phyloP scores from a whole-genome alignment of 2,113 vertebrate genomes.

The Gasterosteus aculeatus region DNA sequence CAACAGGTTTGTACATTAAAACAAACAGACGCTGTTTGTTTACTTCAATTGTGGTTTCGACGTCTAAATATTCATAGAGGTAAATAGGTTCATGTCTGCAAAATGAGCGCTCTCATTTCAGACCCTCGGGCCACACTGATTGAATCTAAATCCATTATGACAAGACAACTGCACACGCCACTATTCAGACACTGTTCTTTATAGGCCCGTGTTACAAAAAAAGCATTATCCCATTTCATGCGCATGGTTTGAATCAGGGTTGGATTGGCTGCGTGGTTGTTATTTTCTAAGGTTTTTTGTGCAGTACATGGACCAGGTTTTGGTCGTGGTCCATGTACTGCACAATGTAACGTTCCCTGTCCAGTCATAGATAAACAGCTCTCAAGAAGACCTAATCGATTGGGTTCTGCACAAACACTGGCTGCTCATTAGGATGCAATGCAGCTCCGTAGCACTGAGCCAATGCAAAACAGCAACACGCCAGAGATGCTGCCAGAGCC shows the following conservation, averaged over 20 bases:
- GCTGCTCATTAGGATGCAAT: constrained; percentile 28
- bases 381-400: constrained; percentile 28
- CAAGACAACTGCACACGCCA: constrained; percentile 42
- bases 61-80: constrained; percentile 39
- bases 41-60: constrained; percentile 31
- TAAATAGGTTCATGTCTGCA: constrained; percentile 24
- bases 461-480: constrained; percentile 9
- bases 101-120: constrained; percentile 39
- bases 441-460: not conserved
- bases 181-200: constrained; percentile 31
- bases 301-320: not conserved
- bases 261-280: constrained; percentile 40
- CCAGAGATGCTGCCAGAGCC: constrained; percentile 20
- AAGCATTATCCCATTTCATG: constrained; percentile 49
- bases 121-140: constrained; percentile 25
- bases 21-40: constrained; percentile 36
- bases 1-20: constrained; percentile 29
- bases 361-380: constrained; percentile 22
- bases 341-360: constrained; percentile 23
- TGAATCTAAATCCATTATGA: constrained; percentile 47
- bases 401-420: constrained; percentile 30
- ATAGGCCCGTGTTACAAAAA: constrained; percentile 22
- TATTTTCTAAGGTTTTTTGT: constrained; percentile 29
- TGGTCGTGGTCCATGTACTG: constrained; percentile 31
- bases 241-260: constrained; percentile 62